A percentile compares a stretch with the other conserved stretches of the same genome.
These are phyloP conservation scores for Hypotaenidia philippensis DNA, from an alignment of 2,797 vertebrate genomes.

Conservation along the genomic window DNA sequence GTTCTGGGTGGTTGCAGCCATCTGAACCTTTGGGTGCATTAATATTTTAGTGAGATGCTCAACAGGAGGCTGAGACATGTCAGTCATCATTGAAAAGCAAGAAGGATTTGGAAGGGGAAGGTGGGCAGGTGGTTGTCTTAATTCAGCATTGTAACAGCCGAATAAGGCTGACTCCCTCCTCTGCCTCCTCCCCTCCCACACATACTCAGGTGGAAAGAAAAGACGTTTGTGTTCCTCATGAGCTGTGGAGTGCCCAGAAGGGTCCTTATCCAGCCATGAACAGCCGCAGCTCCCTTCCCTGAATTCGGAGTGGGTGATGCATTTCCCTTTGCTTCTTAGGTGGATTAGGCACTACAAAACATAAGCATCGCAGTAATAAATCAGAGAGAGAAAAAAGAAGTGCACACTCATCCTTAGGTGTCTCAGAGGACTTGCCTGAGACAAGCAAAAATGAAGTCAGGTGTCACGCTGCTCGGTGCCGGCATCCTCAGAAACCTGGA, in stretches of 20 bases:
- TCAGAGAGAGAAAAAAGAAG: neutral
- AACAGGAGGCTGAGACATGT: neutral
- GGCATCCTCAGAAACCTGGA: neutral
- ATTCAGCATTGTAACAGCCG: constrained; percentile 3
- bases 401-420: neutral
- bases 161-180: neutral
- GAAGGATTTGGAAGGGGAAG: neutral
- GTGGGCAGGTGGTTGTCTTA: constrained; percentile 33
- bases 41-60: constrained; percentile 29
- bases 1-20: constrained; percentile 15
- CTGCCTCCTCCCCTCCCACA: neutral
- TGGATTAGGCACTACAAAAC: neutral
- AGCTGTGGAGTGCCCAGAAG: neutral
- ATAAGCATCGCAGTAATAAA: neutral
- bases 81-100: constrained; percentile 18
- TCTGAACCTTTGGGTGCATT: constrained; percentile 17
- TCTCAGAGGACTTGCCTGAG: neutral
- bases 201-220: neutral
- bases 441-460: neutral
- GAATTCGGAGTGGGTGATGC: neutral
- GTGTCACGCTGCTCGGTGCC: neutral
- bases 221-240: neutral
- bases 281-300: neutral
- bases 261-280: neutral
- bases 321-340: neutral